A percentile compares a stretch with the other conserved stretches of the same genome.
phyloP scores from a whole-genome alignment of 2,797 vertebrate species.

The Myotis daubentonii region DNA sequence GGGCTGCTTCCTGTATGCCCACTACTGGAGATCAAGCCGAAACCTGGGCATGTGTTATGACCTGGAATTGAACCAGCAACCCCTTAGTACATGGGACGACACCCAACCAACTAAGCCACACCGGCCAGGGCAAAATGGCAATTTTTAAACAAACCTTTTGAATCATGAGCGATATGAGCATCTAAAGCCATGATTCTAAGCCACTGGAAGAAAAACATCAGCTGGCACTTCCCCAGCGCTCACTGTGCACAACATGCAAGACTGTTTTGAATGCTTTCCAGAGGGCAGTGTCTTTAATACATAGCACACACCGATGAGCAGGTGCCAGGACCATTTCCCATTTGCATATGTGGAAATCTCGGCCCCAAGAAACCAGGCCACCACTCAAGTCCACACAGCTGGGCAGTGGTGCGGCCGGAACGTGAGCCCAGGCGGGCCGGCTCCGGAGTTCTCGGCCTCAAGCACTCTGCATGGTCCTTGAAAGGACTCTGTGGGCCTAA shows the following conservation, averaged over 20 bases:
- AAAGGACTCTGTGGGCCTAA: not conserved
- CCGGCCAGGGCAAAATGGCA: not conserved
- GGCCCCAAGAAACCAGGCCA: accelerated
- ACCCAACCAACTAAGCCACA: not conserved
- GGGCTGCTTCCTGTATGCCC: not conserved
- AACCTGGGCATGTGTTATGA: too few relatives aligned
- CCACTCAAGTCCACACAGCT: not conserved
- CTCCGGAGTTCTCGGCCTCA: accelerated
- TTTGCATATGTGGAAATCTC: accelerated
- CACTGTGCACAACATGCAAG: accelerated
- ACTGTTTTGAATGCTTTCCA: not conserved
- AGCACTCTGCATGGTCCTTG: accelerated
- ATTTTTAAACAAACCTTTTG: not conserved
- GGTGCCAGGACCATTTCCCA: accelerated
- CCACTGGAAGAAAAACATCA: not conserved
- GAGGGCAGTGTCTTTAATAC: accelerated
- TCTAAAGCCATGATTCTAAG: not conserved
- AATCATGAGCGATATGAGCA: not conserved
- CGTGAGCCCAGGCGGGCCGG: not conserved
- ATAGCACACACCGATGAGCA: accelerated
- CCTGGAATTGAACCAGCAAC: not conserved
- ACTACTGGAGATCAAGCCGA: not conserved
- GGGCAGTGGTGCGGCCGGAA: accelerated
- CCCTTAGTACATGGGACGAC: not conserved
- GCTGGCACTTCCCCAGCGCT: accelerated